phyloP scores from a whole-genome alignment of 2,888 invertebrate genomes.

The Ectemnius continuus region DNA sequence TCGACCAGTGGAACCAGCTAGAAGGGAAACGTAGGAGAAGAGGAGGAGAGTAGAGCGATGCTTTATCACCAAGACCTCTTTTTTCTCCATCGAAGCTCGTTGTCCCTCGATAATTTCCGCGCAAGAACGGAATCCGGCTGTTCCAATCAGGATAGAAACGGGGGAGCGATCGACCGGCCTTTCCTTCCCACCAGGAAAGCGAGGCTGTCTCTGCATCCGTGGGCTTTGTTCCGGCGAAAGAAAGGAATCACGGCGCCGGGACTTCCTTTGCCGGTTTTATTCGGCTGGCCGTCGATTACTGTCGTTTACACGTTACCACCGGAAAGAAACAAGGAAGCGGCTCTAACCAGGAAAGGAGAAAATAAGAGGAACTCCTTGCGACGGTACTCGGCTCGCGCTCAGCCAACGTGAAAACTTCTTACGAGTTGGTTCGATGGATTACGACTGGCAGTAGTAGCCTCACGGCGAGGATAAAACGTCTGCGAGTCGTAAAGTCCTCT shows the following conservation, averaged over 20 bases:
- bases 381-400: not conserved
- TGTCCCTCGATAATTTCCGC: slow-evolving; percentile 60
- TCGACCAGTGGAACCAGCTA: slow-evolving; percentile 5
- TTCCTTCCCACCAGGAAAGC: too few relatives aligned
- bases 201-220: not conserved
- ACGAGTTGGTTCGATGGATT: slow-evolving; percentile 25
- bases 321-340: slow-evolving; percentile 11
- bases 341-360: slow-evolving; percentile 8
- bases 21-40: not conserved
- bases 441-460: slow-evolving; percentile 23
- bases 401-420: slow-evolving; percentile 31
- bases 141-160: slow-evolving; percentile 54
- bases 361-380: slow-evolving; percentile 13
- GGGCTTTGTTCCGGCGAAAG: slow-evolving; percentile 52
- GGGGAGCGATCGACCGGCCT: not conserved
- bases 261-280: slow-evolving; percentile 42
- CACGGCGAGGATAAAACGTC: slow-evolving; percentile 9
- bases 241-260: slow-evolving; percentile 54
- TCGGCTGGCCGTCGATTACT: slow-evolving; percentile 48
- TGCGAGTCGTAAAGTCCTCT: slow-evolving; percentile 19
- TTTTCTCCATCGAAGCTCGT: slow-evolving; percentile 41
- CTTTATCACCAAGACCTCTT: slow-evolving; percentile 37
- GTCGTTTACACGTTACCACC: slow-evolving; percentile 24
- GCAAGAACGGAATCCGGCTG: slow-evolving; percentile 50
- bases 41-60: slow-evolving; percentile 7